These are phyloP conservation scores for Hylaeus volcanicus DNA, from an alignment of 1,140 invertebrate genomes.

Conservation along the genomic window DNA sequence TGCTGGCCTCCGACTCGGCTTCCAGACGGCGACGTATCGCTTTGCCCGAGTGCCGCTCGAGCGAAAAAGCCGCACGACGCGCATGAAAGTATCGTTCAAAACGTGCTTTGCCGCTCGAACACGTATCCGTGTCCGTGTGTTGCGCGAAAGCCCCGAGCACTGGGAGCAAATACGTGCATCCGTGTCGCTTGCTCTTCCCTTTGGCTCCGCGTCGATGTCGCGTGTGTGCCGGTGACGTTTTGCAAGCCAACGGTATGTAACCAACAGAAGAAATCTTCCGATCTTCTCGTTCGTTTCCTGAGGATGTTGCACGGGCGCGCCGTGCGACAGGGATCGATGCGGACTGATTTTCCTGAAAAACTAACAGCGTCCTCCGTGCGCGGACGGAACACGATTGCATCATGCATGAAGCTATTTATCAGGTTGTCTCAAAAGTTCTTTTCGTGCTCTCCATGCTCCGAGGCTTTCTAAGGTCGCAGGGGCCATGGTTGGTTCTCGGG, in stretches of 20 bases:
- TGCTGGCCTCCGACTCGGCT: neutral
- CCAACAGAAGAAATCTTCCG: neutral
- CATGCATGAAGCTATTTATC: too few species aligned
- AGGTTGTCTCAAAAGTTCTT: too few species aligned
- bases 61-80: neutral
- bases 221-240: neutral
- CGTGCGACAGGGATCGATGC: neutral
- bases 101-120: conserved; percentile 9
- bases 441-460: too few species aligned
- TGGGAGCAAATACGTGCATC: too few species aligned
- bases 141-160: neutral
- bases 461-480: too few species aligned
- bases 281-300: neutral
- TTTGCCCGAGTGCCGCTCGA: neutral
- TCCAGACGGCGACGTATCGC: conserved; percentile 10
- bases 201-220: neutral
- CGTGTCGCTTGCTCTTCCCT: neutral
- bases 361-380: too few species aligned
- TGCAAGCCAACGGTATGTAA: neutral
- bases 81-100: conserved; percentile 12
- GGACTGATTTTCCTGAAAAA: neutral
- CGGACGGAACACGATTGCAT: too few species aligned
- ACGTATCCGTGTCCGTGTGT: neutral
- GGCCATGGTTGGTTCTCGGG: too few species aligned
- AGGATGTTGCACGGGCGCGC: neutral